Conservation (phyloP, 35 echinoderm and acorn worm species). For the Amphiura filiformis region DNA sequence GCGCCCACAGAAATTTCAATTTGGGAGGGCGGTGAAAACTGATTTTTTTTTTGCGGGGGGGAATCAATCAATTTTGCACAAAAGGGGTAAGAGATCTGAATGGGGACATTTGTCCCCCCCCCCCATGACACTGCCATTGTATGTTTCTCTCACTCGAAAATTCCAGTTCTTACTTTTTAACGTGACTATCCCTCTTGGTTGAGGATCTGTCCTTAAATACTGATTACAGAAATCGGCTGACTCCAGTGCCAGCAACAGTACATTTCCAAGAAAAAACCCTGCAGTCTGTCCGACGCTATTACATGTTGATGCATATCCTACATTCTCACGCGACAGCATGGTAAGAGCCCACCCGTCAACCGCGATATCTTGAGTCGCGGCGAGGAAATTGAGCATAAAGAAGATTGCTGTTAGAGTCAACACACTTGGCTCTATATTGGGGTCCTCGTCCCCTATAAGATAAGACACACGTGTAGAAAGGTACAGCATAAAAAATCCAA, state of each 20-base stretch:
- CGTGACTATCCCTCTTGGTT: constrained; percentile 70
- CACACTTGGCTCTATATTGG: constrained; percentile 40
- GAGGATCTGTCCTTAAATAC: constrained; percentile 73
- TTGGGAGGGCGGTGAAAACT: no score
- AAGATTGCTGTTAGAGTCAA: constrained; percentile 69
- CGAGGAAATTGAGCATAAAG: constrained; percentile 96
- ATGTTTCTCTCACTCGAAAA: no score
- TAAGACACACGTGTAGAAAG: constrained; percentile 45
- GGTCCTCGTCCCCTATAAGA: constrained; percentile 35
- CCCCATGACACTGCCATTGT: no score
- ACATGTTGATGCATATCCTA: constrained; percentile 97
- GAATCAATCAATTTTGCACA: no score
- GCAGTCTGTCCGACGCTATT: constrained; percentile 93
- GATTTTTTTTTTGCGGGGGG: no score
- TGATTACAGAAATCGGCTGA: constrained; percentile 95
- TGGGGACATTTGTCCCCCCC: no score
- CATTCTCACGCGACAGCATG: constrained; percentile 83
- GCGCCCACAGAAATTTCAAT: no score
- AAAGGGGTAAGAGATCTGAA: no score
- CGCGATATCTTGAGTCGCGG: constrained; percentile 95
- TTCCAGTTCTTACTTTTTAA: constrained; percentile 83
- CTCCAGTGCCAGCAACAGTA: constrained; percentile 91
- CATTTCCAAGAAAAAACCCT: constrained; percentile 94
- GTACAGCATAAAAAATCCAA: constrained; percentile 79
- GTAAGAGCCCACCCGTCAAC: constrained; percentile 98